Evolutionary conservation across 2,113 vertebrate species (phyloP).

Genomic region (Sitta europaea): DNA sequence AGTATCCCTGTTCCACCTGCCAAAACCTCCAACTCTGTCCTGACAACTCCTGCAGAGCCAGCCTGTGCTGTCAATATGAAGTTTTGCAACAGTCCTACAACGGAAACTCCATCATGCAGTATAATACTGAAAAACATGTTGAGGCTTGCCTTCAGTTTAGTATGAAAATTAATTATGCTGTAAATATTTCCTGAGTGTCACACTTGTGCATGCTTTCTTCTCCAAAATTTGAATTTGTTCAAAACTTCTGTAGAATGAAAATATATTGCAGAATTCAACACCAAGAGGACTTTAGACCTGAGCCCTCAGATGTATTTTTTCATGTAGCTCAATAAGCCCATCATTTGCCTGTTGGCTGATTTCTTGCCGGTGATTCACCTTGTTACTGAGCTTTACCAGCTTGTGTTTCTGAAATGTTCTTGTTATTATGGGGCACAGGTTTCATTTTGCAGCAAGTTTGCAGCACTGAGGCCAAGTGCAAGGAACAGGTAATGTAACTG

Average conservation of each 20-base stretch:
- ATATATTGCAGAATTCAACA: neutral
- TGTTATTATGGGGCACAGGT: neutral
- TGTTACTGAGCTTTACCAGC: neutral
- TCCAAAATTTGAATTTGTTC: slow-evolving; percentile 33
- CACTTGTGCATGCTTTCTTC: slow-evolving; percentile 2
- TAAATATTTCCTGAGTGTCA: slow-evolving; percentile 40
- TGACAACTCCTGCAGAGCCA: slow-evolving; percentile 56
- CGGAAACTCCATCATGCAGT: slow-evolving; percentile 47
- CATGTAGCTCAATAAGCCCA: neutral
- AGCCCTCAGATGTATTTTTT: neutral
- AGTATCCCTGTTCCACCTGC: slow-evolving; percentile 53
- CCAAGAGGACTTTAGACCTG: neutral
- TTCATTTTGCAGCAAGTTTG: neutral
- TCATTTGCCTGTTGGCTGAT: neutral
- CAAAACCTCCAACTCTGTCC: slow-evolving; percentile 57
- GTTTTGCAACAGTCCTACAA: slow-evolving; percentile 49
- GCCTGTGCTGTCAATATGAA: slow-evolving; percentile 49
- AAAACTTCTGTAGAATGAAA: slow-evolving; percentile 12
- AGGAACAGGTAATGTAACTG: neutral
- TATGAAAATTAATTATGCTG: neutral
- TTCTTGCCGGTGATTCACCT: neutral
- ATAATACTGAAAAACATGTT: slow-evolving; percentile 29
- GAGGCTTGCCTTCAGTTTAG: neutral
- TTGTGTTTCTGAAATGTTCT: neutral
- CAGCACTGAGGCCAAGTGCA: neutral